phyloP scores from a whole-genome alignment of 2,797 vertebrate species.

The Epinephelus malabaricus region DNA sequence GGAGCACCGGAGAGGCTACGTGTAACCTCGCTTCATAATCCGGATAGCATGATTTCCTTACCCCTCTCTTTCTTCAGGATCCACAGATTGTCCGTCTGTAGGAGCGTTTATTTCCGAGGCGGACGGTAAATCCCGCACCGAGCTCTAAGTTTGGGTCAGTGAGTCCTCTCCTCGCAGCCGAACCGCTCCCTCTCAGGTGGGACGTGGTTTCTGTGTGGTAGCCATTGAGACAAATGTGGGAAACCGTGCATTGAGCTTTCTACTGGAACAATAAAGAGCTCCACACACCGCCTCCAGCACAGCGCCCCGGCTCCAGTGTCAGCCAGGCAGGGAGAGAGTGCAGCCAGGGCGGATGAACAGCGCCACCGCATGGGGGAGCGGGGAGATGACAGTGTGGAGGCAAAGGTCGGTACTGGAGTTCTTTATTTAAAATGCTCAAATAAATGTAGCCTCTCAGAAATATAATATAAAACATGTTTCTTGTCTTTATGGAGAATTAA shows the following conservation, averaged over 20 bases:
- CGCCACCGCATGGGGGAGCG: constrained; percentile 9
- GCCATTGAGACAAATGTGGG: constrained; percentile 73
- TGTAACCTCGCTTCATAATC: constrained; percentile 61
- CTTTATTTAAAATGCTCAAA: background rate
- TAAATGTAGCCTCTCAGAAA: too few relatives aligned
- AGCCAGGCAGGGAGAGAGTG: constrained; percentile 18
- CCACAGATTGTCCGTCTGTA: constrained; percentile 52
- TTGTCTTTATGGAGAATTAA: too few relatives aligned
- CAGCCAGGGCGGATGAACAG: background rate
- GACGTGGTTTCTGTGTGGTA: constrained; percentile 63
- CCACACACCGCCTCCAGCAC: constrained; percentile 67
- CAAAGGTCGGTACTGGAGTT: background rate
- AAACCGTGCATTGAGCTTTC: constrained; percentile 55
- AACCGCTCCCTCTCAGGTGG: constrained; percentile 71
- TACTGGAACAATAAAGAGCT: constrained; percentile 75
- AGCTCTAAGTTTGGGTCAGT: background rate
- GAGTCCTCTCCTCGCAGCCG: constrained; percentile 8
- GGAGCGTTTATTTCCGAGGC: constrained; percentile 24
- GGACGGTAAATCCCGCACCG: constrained; percentile 47
- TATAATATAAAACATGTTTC: too few relatives aligned
- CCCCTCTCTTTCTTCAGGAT: constrained; percentile 62
- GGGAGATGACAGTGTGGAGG: background rate
- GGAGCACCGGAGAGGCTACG: constrained; percentile 23
- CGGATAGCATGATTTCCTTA: constrained; percentile 71
- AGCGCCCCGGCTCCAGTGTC: constrained; percentile 27